phyloP scores from a whole-genome alignment of 2,888 invertebrate genomes.

The Xylocampa areola region DNA sequence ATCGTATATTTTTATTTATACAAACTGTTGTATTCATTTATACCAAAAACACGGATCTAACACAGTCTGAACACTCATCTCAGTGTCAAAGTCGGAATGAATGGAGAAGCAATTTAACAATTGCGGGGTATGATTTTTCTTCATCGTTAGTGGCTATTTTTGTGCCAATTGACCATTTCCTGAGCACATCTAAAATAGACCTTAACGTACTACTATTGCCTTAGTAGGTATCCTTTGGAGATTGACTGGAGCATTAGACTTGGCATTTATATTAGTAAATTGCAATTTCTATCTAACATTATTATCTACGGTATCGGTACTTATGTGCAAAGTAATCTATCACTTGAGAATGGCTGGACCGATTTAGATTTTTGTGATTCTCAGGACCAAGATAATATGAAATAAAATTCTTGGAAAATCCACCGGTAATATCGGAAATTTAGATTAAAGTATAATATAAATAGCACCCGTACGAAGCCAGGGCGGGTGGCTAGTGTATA shows the following conservation, averaged over 20 bases:
- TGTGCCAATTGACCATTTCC: slow-evolving; percentile 76
- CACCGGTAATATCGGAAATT: no score
- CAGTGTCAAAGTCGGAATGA: slow-evolving; percentile 53
- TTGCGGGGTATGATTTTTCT: slow-evolving; percentile 77
- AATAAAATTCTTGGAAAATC: no score
- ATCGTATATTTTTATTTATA: not conserved
- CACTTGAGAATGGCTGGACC: no score
- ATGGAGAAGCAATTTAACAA: slow-evolving; percentile 76
- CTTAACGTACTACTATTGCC: slow-evolving; percentile 10
- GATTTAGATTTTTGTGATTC: no score
- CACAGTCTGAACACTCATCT: slow-evolving; percentile 22
- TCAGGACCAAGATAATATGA: no score
- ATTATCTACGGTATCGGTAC: no score
- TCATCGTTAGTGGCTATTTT: slow-evolving; percentile 72
- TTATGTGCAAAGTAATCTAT: no score
- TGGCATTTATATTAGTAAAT: not conserved
- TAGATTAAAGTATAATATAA: no score
- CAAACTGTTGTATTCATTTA: slow-evolving; percentile 3
- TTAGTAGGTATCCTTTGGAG: no score
- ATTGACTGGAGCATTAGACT: no score
- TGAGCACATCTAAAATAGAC: slow-evolving; percentile 59
- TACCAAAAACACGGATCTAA: not conserved
- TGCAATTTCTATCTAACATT: slow-evolving; percentile 3
- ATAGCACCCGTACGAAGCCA: no score
- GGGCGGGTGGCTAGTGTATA: no score